Evolutionary conservation across 2,113 vertebrate genomes (phyloP).

Genomic region (Mugil cephalus): DNA sequence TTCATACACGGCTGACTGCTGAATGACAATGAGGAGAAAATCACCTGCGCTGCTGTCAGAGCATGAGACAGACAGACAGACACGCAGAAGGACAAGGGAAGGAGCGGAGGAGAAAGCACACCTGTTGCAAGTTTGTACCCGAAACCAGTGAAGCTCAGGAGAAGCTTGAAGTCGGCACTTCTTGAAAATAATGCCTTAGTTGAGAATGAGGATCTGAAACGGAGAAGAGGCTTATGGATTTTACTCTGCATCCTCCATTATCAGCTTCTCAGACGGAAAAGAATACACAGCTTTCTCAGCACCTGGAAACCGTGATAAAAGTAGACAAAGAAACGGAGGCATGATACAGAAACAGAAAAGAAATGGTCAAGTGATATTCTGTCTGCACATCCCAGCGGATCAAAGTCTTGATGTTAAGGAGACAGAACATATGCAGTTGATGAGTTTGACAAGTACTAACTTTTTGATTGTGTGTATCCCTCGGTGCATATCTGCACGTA

Average conservation of each 20-base stretch:
- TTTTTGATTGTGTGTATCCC: too few species aligned
- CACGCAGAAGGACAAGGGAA: slow-evolving; percentile 5
- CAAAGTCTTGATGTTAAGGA: neutral
- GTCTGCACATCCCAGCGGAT: neutral
- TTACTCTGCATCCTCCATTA: slow-evolving; percentile 23
- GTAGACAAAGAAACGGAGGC: neutral
- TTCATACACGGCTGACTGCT: slow-evolving; percentile 68
- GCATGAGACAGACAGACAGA: too few species aligned
- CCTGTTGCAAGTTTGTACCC: slow-evolving; percentile 68
- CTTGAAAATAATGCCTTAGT: slow-evolving; percentile 32
- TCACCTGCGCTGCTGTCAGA: slow-evolving; percentile 61
- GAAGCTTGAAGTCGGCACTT: slow-evolving; percentile 5
- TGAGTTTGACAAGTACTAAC: slow-evolving; percentile 4
- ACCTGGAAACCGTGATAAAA: slow-evolving; percentile 1
- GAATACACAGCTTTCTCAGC: neutral
- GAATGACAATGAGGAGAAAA: slow-evolving; percentile 72
- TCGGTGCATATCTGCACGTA: neutral
- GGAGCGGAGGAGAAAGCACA: slow-evolving; percentile 37
- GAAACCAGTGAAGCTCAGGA: slow-evolving; percentile 26
- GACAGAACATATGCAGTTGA: neutral
- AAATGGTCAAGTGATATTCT: slow-evolving; percentile 5
- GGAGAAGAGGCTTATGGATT: slow-evolving; percentile 24
- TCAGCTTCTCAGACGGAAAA: slow-evolving; percentile 4
- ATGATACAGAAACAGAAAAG: neutral
- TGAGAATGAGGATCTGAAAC: slow-evolving; percentile 32